Evolutionary conservation across 2,888 invertebrate genomes (phyloP), one percentile per base, ranked within the genome.

Genomic region (Tineola bisselliella): DNA sequence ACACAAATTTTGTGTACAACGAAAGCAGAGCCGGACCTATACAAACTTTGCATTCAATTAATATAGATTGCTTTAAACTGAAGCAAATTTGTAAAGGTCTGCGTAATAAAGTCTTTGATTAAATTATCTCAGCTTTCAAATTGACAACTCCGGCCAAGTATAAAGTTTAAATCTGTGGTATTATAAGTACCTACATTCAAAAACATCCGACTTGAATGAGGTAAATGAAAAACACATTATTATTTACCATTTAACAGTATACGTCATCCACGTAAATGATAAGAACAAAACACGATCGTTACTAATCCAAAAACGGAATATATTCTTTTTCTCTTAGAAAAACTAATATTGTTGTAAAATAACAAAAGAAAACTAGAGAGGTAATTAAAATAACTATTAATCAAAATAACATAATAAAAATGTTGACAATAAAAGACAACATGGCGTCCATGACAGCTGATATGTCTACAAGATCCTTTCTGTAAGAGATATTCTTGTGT

Each of bases 21-120:
- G 48, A 15, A 48, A 43, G 8, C 43, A 13, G 8, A 43, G 15
- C 48, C 48, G 48, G 48, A 6, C 48, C 48, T 48, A 48, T 48
- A 48, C 15, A 48, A 48, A 48, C 15, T 48, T 48, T 48, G 48
- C 48, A 17, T 48, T 48, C 48, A 48, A 48, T 48, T 48, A 48
- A 48, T 48, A 48, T 48, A 48, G 48, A 48, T 48, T 48, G 48
- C 48, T 48, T 48, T 48, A 17, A 48, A 17, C 48, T 48, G 48
- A 15, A 48, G 48, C 48, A 48, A 48, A 48, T 48, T 48, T 48
- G 48, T 48, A 48, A 48, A 48, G 48, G 48, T 15, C 48, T 48
- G 17, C 48, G n/a, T 48, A 48, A 48, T 48, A 17, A 48, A 48
- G 48, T 48, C 48, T 48, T 48, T 48, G 48, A 48, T 48, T 48